Evolutionary conservation across 2,797 vertebrate species (phyloP).

Genomic region (Sandelia bainsii): DNA sequence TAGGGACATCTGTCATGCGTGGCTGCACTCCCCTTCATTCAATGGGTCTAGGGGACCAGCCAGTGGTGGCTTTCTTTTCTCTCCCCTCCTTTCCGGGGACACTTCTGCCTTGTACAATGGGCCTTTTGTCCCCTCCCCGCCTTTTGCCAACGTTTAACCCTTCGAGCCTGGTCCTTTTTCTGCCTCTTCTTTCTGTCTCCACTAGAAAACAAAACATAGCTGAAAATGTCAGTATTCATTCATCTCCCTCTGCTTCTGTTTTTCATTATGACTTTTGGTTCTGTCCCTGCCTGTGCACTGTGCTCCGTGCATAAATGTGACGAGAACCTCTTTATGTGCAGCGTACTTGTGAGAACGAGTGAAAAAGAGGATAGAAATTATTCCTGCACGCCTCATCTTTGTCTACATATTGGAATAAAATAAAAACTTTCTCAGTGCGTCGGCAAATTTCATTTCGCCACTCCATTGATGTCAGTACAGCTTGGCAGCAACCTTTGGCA

Average conservation of each 20-base stretch:
- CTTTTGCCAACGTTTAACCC: conserved; percentile 87
- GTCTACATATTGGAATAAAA: conserved; percentile 29
- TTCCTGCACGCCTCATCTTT: conserved; percentile 9
- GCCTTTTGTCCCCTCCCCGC: conserved; percentile 82
- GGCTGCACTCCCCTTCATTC: conserved; percentile 85
- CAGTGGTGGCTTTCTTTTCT: conserved; percentile 86
- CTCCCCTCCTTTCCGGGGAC: conserved; percentile 86
- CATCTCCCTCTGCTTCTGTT: conserved; percentile 73
- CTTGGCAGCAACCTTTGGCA: conserved; percentile 61
- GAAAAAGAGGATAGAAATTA: conserved; percentile 36
- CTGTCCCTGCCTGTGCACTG: conserved; percentile 51
- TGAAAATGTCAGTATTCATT: conserved; percentile 74
- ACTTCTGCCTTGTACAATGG: conserved; percentile 85
- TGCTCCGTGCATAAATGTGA: conserved; percentile 43
- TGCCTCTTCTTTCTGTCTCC: conserved; percentile 76
- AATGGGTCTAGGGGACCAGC: conserved; percentile 81
- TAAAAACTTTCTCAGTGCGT: conserved; percentile 47
- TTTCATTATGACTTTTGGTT: conserved; percentile 77
- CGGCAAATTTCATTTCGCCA: conserved; percentile 56
- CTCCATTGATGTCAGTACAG: conserved; percentile 33
- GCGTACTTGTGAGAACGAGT: conserved; percentile 14
- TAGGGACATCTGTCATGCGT: conserved; percentile 88
- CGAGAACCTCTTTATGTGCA: conserved; percentile 41
- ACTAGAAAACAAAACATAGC: conserved; percentile 80
- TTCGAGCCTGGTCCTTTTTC: conserved; percentile 83